Conservation (phyloP, 2,888 invertebrate species). For the Hypomecis punctinalis region DNA sequence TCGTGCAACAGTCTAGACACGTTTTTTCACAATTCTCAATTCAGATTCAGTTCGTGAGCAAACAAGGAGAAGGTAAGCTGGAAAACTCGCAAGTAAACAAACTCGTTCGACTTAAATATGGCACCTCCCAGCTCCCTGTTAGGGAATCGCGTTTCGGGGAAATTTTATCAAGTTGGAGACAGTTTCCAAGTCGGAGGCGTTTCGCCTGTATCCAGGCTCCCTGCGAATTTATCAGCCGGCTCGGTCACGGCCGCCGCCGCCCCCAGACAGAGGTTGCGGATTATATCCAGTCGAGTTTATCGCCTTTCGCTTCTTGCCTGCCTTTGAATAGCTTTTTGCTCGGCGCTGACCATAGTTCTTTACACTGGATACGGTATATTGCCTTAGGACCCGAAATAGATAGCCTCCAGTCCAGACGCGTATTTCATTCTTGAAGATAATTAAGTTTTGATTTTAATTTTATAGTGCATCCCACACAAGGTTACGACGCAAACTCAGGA, state of each 20-base stretch:
- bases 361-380: slow-evolving; percentile 10
- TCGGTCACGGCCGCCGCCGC: slow-evolving; percentile 51
- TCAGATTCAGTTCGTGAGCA: slow-evolving; percentile 16
- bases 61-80: slow-evolving; percentile 14
- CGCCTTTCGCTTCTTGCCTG: slow-evolving; percentile 31
- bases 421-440: too few species aligned
- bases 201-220: slow-evolving; percentile 42
- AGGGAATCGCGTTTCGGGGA: slow-evolving; percentile 19
- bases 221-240: slow-evolving; percentile 48
- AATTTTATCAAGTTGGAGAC: slow-evolving; percentile 26
- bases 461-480: too few species aligned
- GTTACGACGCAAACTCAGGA: too few species aligned
- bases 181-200: slow-evolving; percentile 34
- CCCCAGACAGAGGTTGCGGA: slow-evolving; percentile 33
- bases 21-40: background rate
- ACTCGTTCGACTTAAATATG: slow-evolving; percentile 30
- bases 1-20: slow-evolving; percentile 12
- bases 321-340: slow-evolving; percentile 31
- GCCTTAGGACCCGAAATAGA: background rate
- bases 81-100: slow-evolving; percentile 23
- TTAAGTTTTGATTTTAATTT: too few species aligned
- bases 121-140: slow-evolving; percentile 15
- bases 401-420: background rate
- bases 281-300: slow-evolving; percentile 31
- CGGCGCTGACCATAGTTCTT: slow-evolving; percentile 8